Conservation (phyloP, 2,113 vertebrate species). For the cat (Felis catus) region DNA sequence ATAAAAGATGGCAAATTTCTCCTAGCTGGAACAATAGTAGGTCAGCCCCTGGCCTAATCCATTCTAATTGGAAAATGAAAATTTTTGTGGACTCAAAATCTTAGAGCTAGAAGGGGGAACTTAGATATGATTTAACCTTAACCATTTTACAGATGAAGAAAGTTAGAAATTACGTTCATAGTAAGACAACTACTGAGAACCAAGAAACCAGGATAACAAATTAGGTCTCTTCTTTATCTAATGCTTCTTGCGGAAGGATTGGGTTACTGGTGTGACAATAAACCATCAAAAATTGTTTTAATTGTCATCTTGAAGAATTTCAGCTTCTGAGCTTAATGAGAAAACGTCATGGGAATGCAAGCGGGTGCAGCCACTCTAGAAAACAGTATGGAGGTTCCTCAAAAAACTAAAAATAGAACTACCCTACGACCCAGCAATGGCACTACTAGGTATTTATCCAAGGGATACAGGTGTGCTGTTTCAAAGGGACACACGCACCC, state of each 20-base stretch:
- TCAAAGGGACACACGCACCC: too few species aligned
- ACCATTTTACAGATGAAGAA: neutral
- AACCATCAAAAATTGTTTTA: neutral
- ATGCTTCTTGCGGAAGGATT: neutral
- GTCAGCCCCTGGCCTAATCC: neutral
- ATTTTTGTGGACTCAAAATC: slow-evolving; percentile 21
- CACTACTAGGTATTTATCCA: too few species aligned
- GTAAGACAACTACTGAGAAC: neutral
- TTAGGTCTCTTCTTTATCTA: neutral
- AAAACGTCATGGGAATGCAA: neutral
- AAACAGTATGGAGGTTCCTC: too few species aligned
- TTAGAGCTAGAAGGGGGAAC: neutral
- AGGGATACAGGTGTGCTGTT: too few species aligned
- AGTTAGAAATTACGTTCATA: neutral
- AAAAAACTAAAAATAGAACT: too few species aligned
- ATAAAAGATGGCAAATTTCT: slow-evolving; percentile 12
- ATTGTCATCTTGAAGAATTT: neutral
- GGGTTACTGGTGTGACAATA: neutral
- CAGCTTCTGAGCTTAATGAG: neutral
- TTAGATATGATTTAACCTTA: neutral
- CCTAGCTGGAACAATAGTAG: neutral
- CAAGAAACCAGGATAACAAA: neutral
- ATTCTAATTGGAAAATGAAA: neutral
- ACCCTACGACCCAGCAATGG: too few species aligned
- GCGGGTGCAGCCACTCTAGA: too few species aligned